These are phyloP conservation scores for Hirtodrosophila confusa DNA, from an alignment of 2,888 invertebrate species.

Conservation along the genomic window DNA sequence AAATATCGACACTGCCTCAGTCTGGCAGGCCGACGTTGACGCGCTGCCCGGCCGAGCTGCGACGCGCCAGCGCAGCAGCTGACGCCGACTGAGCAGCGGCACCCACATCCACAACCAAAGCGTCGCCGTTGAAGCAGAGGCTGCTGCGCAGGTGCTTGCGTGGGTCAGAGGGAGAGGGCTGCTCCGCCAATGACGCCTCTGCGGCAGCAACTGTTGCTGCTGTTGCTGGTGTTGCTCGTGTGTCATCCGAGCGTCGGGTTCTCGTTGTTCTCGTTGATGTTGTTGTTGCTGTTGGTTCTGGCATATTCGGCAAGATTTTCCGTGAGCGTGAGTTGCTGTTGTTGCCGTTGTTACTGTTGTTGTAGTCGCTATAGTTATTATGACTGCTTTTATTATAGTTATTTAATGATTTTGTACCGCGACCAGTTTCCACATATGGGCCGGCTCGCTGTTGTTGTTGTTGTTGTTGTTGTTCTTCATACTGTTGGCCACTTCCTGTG, in stretches of 20 bases:
- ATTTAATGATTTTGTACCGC: slow-evolving; percentile 64
- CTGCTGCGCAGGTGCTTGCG: slow-evolving; percentile 83
- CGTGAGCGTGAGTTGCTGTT: slow-evolving; percentile 45
- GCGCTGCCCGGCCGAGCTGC: slow-evolving; percentile 79
- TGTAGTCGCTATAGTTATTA: slow-evolving; percentile 51
- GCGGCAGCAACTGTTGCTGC: slow-evolving; percentile 25
- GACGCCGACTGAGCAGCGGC: slow-evolving; percentile 56
- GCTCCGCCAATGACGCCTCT: slow-evolving; percentile 30
- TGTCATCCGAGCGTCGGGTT: slow-evolving; percentile 54
- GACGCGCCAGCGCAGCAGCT: slow-evolving; percentile 58
- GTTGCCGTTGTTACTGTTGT: slow-evolving; percentile 23
- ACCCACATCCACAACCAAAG: slow-evolving; percentile 76
- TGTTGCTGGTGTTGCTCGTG: slow-evolving; percentile 29
- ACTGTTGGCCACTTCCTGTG: slow-evolving; percentile 71
- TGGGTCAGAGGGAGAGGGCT: slow-evolving; percentile 55
- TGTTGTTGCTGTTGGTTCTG: slow-evolving; percentile 32
- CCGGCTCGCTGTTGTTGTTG: slow-evolving; percentile 24
- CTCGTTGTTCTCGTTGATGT: slow-evolving; percentile 39
- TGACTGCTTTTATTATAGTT: slow-evolving; percentile 61
- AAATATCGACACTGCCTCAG: slow-evolving; percentile 59
- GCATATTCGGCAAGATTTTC: slow-evolving; percentile 73
- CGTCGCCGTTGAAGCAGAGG: slow-evolving; percentile 82
- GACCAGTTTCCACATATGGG: slow-evolving; percentile 76
- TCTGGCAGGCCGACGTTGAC: slow-evolving; percentile 83
- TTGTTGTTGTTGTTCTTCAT: slow-evolving; percentile 27